Evolutionary conservation across 1,140 invertebrate species (phyloP), one percentile per base, ranked within the genome.

Genomic region (Hormaphis cornu): DNA sequence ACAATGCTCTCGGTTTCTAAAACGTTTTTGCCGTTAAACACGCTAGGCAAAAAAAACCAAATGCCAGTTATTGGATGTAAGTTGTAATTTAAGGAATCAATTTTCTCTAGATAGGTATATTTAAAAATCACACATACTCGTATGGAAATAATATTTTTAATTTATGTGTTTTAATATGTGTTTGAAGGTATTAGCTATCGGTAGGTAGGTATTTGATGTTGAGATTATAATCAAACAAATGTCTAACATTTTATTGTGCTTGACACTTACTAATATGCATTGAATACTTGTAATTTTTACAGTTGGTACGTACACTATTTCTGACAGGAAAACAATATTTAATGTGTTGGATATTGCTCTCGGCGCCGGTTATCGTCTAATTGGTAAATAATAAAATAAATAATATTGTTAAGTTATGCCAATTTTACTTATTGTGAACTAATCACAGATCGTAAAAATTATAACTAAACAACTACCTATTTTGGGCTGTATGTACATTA

Each of bases 221-320:
- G 8, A 46, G 18, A 46, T n/a, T 12, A 46, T 8, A n/a, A 6
- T 46, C 18, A 46, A 5, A 4, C 12, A 46, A 46, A n/a, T 6
- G 20, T 26, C 6, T 12, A 54, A 8, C 4, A 35, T 59, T 48
- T 4, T 48, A 9, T 69, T 42, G 14, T n/a, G n/a, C n/a, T n/a
- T n/a, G n/a, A n/a, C n/a, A n/a, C n/a, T n/a, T n/a, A n/a, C n/a
- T n/a, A n/a, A n/a, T n/a, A n/a, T n/a, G n/a, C n/a, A n/a, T n/a
- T n/a, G n/a, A n/a, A n/a, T n/a, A n/a, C n/a, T 30, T 30, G 3
- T 33, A 8, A 18, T 30, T 72, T 28, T 76, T 78, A 63, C 71
- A 84, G 83, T 83, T 78, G 82, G 83, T 52, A 84, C 82, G 1
- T 84, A 77, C 70, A 77, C 74, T 72, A 78, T 84, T 50, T 75